Base-by-base conservation (phyloP, 2,888 invertebrate genomes). In the Melitaea athalia region DNA sequence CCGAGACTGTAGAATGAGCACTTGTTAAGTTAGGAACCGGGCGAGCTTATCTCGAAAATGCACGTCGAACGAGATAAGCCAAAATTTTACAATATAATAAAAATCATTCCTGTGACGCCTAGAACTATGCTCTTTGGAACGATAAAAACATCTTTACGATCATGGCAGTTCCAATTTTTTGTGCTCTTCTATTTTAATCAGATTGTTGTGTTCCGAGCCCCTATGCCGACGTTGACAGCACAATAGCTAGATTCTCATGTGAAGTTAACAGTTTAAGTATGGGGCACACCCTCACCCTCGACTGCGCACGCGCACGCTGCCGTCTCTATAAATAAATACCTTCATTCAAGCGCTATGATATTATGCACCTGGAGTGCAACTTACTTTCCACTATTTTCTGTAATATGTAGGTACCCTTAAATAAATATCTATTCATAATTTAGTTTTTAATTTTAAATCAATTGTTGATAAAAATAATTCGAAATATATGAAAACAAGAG, bases 291-390 rank as follows among this genome's bases (percentile, higher is more conserved):
- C 76, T 77, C 76, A 63, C 74, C 74, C 75, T 72, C 61, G 42
- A 60, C 63, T 69, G 70, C 71, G 73, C 71, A 68, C 68, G 68
- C 74, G 75, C 74, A 68, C 66, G 68, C 60, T 49, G 11, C 60
- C 50, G 65, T 65, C 15, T 66, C 81, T 81, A 82, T 77, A 80
- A 82, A 81, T 81, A 84, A 77, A 79, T 74, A 71, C 71, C 76
- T 80, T 75, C 76, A 78, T 80, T 78, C 76, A 76, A 74, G 64
- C 76, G 74, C 74, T 77, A 79, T 74, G 77, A 74, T 74, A 70
- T 72, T 72, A 70, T 75, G 76, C 80, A 78, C 77, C 78, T 80
- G 77, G 76, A 72, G 69, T 71, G 71, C 69, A 72, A 71, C 70
- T 74, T 72, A 73, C 73, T 72, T 62, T 64, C 71, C 60, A 65